Evolutionary conservation across 2,797 vertebrate species (phyloP).

Genomic region (Diceros bicornis): DNA sequence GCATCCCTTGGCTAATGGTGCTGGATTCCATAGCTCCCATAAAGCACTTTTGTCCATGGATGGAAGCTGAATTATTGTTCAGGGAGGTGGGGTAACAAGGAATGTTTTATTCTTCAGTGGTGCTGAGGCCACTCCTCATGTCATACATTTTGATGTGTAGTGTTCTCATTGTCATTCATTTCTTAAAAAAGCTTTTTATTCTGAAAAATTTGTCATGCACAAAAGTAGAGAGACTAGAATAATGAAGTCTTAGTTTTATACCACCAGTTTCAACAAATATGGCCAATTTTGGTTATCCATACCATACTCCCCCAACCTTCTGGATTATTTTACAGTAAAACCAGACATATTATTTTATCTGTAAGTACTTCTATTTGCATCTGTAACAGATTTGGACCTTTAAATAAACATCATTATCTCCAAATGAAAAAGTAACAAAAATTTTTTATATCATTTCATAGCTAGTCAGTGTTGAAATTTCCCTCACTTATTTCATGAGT

Average conservation of each 20-base stretch:
- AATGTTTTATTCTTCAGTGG: neutral
- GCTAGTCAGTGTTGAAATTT: conserved; percentile 23
- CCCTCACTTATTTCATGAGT: neutral
- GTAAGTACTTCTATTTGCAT: conserved; percentile 48
- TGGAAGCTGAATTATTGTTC: neutral
- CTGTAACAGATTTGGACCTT: conserved; percentile 6
- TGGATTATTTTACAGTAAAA: conserved; percentile 63
- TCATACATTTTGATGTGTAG: neutral
- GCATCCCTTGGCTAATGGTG: neutral
- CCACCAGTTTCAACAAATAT: neutral
- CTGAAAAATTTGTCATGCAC: neutral
- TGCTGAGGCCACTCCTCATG: neutral
- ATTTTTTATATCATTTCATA: conserved; percentile 28
- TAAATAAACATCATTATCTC: conserved; percentile 47
- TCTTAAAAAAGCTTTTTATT: neutral
- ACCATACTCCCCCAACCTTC: neutral
- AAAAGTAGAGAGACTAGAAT: conserved; percentile 1
- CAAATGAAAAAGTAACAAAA: conserved; percentile 19
- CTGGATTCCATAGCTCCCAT: neutral
- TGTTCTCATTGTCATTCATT: conserved; percentile 22
- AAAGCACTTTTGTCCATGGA: neutral
- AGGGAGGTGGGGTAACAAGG: neutral
- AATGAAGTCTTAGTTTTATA: neutral
- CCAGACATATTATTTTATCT: conserved; percentile 33
- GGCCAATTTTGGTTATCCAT: neutral